phyloP scores from a whole-genome alignment of 2,113 vertebrate species.

The Gopherus evgoodei region DNA sequence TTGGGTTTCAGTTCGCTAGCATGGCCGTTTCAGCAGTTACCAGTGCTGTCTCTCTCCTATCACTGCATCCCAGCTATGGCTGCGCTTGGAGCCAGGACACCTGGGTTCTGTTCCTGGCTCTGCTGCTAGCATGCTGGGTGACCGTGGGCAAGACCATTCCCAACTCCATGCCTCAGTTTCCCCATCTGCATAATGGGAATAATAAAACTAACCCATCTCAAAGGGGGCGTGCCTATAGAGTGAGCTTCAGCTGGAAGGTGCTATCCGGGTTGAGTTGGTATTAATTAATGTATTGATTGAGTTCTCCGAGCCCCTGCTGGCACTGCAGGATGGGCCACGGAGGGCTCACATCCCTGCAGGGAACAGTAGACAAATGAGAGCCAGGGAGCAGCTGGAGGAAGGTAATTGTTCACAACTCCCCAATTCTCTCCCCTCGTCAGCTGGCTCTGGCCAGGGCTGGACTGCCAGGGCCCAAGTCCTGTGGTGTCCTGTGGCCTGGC shows the following conservation, averaged over 20 bases:
- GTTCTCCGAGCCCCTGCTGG: not conserved
- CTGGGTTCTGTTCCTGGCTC: not conserved
- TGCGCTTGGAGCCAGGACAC: not conserved
- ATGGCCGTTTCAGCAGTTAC: not conserved
- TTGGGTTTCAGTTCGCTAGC: not conserved
- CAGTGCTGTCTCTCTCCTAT: not conserved
- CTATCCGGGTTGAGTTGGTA: not conserved
- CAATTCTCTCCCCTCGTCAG: not conserved
- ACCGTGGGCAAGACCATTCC: not conserved
- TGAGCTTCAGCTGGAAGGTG: not conserved
- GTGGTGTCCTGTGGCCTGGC: not conserved
- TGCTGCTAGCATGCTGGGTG: not conserved
- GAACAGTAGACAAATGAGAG: not conserved
- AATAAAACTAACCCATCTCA: not conserved
- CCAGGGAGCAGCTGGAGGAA: not conserved
- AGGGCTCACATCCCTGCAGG: not conserved
- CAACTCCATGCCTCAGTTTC: not conserved
- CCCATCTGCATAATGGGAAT: not conserved
- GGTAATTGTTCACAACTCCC: not conserved
- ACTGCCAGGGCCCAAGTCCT: not conserved
- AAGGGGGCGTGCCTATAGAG: not conserved
- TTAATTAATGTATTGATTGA: not conserved
- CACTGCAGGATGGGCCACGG: not conserved
- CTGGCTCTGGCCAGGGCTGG: not conserved
- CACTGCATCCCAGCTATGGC: not conserved